These are phyloP conservation scores for Bubo blakistoni DNA, from an alignment of 2,113 vertebrate species.

Conservation along the genomic window DNA sequence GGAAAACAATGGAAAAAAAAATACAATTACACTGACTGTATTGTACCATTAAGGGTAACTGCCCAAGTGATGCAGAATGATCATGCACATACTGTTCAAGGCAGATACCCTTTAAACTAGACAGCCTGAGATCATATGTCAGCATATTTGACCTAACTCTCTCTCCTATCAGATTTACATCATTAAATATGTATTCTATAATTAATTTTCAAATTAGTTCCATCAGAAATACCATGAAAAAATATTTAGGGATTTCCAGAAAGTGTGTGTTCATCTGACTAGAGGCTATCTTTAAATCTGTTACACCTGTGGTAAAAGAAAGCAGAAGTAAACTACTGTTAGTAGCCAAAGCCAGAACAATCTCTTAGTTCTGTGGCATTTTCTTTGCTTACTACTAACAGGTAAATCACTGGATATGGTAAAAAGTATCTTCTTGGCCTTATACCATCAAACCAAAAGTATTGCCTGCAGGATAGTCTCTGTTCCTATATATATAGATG, in stretches of 20 bases:
- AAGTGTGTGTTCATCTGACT: not conserved
- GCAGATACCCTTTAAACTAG: not conserved
- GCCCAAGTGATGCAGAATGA: not conserved
- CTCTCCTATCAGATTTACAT: not conserved
- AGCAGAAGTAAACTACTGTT: not conserved
- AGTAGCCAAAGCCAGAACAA: not conserved
- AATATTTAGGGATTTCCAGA: not conserved
- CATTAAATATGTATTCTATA: not conserved
- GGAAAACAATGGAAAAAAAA: not conserved
- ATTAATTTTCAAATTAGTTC: not conserved
- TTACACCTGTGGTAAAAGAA: not conserved
- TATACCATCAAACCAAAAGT: not conserved
- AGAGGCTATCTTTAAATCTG: not conserved
- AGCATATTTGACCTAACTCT: not conserved
- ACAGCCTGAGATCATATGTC: rapidly evolving
- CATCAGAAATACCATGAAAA: not conserved
- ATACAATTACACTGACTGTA: not conserved
- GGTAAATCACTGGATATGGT: not conserved
- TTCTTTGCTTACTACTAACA: not conserved
- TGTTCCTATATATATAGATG: not conserved
- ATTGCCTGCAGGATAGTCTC: not conserved
- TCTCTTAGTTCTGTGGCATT: not conserved
- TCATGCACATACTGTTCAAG: not conserved
- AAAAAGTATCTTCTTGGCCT: not conserved
- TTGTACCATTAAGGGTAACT: not conserved